Evolutionary conservation across 1,140 invertebrate species (phyloP).

Genomic region (Ericerus pela): DNA sequence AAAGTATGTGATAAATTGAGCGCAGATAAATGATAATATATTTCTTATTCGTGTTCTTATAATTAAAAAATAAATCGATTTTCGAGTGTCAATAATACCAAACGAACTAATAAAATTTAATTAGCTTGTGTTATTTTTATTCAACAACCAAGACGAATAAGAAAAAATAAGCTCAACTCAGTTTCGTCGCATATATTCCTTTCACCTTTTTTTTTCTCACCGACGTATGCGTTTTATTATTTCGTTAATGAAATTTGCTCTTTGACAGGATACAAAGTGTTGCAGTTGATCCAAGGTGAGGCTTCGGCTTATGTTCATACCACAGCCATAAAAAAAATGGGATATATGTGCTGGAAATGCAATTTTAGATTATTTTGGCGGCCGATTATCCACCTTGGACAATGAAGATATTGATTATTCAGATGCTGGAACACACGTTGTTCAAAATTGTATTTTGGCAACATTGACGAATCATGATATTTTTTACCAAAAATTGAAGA

Average conservation of each 20-base stretch:
- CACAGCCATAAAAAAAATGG: conserved; percentile 95
- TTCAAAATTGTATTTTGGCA: neutral
- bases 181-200: neutral
- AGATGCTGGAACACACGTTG: neutral
- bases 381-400: conserved; percentile 44
- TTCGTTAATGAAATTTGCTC: neutral
- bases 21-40: no score
- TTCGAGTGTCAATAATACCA: no score
- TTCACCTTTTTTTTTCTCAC: no score
- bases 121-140: no score
- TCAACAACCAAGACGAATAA: no score
- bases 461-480: neutral
- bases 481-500: neutral
- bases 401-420: conserved; percentile 38
- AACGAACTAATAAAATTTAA: no score
- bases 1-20: no score
- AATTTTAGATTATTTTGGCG: conserved; percentile 52
- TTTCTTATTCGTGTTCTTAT: no score
- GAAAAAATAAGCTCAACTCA: neutral
- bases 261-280: conserved; percentile 67
- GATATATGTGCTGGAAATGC: conserved; percentile 95
- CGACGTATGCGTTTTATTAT: no score
- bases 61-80: no score
- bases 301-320: conserved; percentile 83
- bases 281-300: conserved; percentile 70